phyloP scores from a whole-genome alignment of 2,113 vertebrate species.

The Melanotaenia duboulayi region DNA sequence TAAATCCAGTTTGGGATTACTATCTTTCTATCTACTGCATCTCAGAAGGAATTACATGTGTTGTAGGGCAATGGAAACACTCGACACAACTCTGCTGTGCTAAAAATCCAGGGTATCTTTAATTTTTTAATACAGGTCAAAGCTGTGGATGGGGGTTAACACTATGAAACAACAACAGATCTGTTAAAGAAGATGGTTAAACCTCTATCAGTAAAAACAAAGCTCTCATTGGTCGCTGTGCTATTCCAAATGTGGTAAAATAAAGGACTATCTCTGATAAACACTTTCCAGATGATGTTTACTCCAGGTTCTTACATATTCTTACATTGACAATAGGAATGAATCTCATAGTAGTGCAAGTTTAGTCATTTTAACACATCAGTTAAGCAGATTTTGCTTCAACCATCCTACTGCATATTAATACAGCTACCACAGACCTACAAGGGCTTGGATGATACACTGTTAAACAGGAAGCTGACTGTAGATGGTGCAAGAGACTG shows the following conservation, averaged over 20 bases:
- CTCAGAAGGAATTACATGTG: constrained; percentile 40
- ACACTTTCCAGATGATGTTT: constrained; percentile 40
- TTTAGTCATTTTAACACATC: background rate
- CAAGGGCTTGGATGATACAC: background rate
- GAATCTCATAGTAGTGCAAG: constrained; percentile 37
- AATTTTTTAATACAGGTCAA: constrained; percentile 48
- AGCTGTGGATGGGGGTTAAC: constrained; percentile 48
- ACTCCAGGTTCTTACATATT: constrained; percentile 28
- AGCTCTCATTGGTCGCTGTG: background rate
- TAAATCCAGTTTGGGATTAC: background rate
- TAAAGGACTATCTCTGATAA: constrained; percentile 2
- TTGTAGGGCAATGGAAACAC: constrained; percentile 58
- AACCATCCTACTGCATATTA: background rate
- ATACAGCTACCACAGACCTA: background rate
- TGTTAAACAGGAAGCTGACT: constrained; percentile 33
- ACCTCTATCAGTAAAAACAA: background rate
- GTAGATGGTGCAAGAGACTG: constrained; percentile 49
- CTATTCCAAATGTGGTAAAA: constrained; percentile 27
- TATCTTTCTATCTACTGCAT: constrained; percentile 24
- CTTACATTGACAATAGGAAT: constrained; percentile 3
- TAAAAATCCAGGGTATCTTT: constrained; percentile 61
- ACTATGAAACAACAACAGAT: constrained; percentile 36
- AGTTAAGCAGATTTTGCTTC: constrained; percentile 2
- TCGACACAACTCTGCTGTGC: constrained; percentile 50
- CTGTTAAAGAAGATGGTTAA: constrained; percentile 20